Conservation (phyloP, 2,113 vertebrate species). For the Phrynosoma platyrhinos region DNA sequence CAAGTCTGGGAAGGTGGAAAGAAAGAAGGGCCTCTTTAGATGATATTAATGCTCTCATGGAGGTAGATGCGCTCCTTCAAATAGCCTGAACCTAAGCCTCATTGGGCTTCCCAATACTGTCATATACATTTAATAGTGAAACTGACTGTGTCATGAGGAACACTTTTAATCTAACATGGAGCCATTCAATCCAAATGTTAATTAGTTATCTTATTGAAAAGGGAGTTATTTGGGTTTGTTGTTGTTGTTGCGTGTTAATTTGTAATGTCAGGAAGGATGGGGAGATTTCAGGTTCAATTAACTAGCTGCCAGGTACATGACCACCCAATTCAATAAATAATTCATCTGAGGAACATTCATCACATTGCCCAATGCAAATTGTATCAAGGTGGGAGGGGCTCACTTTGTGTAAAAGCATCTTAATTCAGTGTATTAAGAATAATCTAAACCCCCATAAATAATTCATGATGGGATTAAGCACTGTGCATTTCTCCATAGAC, state of each 20-base stretch:
- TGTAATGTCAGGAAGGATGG: slow-evolving; percentile 44
- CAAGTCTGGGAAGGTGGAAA: no score
- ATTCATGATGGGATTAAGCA: slow-evolving; percentile 73
- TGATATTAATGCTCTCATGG: no score
- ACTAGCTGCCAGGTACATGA: slow-evolving; percentile 59
- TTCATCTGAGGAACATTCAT: slow-evolving; percentile 64
- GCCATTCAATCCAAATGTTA: slow-evolving; percentile 27
- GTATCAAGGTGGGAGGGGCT: slow-evolving; percentile 22
- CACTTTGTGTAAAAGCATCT: slow-evolving; percentile 63
- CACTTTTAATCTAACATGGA: slow-evolving; percentile 8
- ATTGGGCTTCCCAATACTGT: neutral
- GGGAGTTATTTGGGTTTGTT: slow-evolving; percentile 41
- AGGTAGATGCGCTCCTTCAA: no score
- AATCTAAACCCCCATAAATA: slow-evolving; percentile 67
- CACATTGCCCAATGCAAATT: slow-evolving; percentile 28
- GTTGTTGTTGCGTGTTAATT: slow-evolving; percentile 37
- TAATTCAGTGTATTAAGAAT: slow-evolving; percentile 72
- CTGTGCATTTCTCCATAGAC: slow-evolving; percentile 60
- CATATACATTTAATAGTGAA: no score
- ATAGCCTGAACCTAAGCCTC: no score
- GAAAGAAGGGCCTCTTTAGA: no score
- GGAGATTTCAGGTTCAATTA: slow-evolving; percentile 70
- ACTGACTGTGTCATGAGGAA: neutral
- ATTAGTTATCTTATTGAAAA: slow-evolving; percentile 39
- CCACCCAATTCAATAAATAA: slow-evolving; percentile 74